Percentiles rank a stretch among this genome's conserved stretches.
Evolutionary conservation across 2,888 invertebrate genomes (phyloP).

Genomic region (Drosophila anceps): DNA sequence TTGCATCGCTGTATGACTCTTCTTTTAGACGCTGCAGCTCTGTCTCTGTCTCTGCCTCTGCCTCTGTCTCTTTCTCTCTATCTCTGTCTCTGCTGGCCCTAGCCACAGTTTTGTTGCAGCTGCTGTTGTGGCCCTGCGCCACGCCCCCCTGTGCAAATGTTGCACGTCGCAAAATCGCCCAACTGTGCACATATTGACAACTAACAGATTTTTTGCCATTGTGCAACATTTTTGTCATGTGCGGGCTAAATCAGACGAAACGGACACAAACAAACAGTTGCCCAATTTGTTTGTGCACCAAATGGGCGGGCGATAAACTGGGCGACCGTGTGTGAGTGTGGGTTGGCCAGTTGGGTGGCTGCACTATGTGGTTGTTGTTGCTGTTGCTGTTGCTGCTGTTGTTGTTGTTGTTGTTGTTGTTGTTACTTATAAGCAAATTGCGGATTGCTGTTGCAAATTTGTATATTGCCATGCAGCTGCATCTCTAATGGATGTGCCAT

Average conservation of each 20-base stretch:
- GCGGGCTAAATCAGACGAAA: slow-evolving; percentile 70
- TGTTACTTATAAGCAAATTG: slow-evolving; percentile 63
- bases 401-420: slow-evolving; percentile 22
- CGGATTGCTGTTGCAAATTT: slow-evolving; percentile 64
- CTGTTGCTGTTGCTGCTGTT: slow-evolving; percentile 15
- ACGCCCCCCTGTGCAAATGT: slow-evolving; percentile 39
- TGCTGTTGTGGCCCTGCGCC: slow-evolving; percentile 38
- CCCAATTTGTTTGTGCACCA: slow-evolving; percentile 60
- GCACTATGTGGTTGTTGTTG: neutral
- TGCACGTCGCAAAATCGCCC: slow-evolving; percentile 67
- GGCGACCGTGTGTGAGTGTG: neutral
- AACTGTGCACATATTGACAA: slow-evolving; percentile 71
- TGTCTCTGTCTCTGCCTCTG: neutral
- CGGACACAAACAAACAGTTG: slow-evolving; percentile 66
- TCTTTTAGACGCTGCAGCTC: neutral
- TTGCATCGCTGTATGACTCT: neutral
- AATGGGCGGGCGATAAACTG: slow-evolving; percentile 37
- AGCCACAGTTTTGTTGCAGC: slow-evolving; percentile 36
- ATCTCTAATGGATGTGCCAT: slow-evolving; percentile 77
- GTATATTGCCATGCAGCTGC: slow-evolving; percentile 62
- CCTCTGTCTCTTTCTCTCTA: slow-evolving; percentile 7
- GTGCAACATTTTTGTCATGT: slow-evolving; percentile 73
- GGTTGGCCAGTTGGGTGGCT: neutral
- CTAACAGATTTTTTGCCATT: slow-evolving; percentile 72
- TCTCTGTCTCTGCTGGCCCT: slow-evolving; percentile 17